Percentiles rank a stretch among this genome's conserved stretches.
These are phyloP conservation scores for Margarornis squamiger DNA, from an alignment of 2,797 vertebrate species.

Conservation along the genomic window DNA sequence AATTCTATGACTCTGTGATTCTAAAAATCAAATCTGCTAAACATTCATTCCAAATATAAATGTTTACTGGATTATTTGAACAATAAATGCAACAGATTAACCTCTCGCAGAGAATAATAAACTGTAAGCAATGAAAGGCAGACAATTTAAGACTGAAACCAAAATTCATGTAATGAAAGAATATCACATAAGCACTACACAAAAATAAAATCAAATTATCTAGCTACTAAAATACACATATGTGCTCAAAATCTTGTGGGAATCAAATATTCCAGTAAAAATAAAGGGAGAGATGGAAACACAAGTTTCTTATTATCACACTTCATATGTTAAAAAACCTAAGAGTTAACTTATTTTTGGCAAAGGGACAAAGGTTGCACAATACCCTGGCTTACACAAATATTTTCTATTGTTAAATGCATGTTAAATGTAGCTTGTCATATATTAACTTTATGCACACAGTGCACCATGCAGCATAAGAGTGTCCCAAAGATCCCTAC, in stretches of 20 bases:
- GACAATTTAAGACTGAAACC: slow-evolving; percentile 44
- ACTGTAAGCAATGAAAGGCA: slow-evolving; percentile 21
- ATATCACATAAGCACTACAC: slow-evolving; percentile 51
- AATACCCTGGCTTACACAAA: slow-evolving; percentile 75
- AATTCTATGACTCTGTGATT: not conserved
- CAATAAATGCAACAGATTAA: slow-evolving; percentile 32
- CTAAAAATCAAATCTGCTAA: not conserved
- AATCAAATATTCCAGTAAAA: slow-evolving; percentile 81
- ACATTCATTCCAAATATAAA: not conserved
- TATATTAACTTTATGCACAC: slow-evolving; percentile 60
- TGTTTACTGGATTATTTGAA: slow-evolving; percentile 12
- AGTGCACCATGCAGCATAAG: not conserved
- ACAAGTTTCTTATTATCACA: slow-evolving; percentile 89
- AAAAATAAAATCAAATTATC: slow-evolving; percentile 71
- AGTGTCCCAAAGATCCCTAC: slow-evolving; percentile 34
- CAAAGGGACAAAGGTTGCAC: slow-evolving; percentile 77
- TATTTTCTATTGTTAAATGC: slow-evolving; percentile 77
- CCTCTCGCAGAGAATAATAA: slow-evolving; percentile 17
- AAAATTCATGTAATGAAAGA: slow-evolving; percentile 60
- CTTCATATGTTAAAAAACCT: slow-evolving; percentile 84
- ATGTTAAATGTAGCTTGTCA: slow-evolving; percentile 74
- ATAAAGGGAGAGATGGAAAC: slow-evolving; percentile 80
- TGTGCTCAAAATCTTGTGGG: slow-evolving; percentile 70
- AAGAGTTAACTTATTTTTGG: slow-evolving; percentile 84
- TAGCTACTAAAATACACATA: slow-evolving; percentile 77